phyloP scores from a whole-genome alignment of 2,888 invertebrate species.

The Bugulina stolonifera region DNA sequence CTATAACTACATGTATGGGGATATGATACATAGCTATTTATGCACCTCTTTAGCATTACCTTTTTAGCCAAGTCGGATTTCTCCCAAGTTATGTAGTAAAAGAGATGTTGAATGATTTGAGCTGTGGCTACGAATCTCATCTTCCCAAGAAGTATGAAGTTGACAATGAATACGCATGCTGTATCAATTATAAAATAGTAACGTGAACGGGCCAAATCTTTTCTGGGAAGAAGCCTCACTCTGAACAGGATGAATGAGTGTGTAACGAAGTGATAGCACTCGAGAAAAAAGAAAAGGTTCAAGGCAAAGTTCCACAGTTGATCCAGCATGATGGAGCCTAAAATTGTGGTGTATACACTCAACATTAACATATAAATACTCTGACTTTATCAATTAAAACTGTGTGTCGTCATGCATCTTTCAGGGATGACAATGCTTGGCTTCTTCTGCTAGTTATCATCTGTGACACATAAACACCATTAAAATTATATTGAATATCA shows the following conservation, averaged over 20 bases:
- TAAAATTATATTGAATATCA: too few species aligned
- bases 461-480: too few species aligned
- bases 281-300: constrained; percentile 33
- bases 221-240: constrained; percentile 40
- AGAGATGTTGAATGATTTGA: constrained; percentile 41
- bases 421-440: too few species aligned
- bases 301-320: not conserved
- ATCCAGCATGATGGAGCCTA: not conserved
- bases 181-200: constrained; percentile 42
- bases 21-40: too few species aligned
- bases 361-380: too few species aligned
- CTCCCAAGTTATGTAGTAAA: constrained; percentile 42
- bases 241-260: constrained; percentile 39
- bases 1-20: too few species aligned
- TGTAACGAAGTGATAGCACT: constrained; percentile 39
- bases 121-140: constrained; percentile 38
- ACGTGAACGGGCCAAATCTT: constrained; percentile 40
- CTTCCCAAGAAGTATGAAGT: constrained; percentile 36
- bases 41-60: too few species aligned
- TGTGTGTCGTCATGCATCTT: too few species aligned
- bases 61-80: constrained; percentile 37
- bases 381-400: too few species aligned
- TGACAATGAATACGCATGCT: constrained; percentile 37
- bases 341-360: not conserved
- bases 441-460: too few species aligned